Evolutionary conservation across 2,113 vertebrate genomes (phyloP), one percentile per base, ranked within the genome.

Genomic region (Cichladusa arquata): DNA sequence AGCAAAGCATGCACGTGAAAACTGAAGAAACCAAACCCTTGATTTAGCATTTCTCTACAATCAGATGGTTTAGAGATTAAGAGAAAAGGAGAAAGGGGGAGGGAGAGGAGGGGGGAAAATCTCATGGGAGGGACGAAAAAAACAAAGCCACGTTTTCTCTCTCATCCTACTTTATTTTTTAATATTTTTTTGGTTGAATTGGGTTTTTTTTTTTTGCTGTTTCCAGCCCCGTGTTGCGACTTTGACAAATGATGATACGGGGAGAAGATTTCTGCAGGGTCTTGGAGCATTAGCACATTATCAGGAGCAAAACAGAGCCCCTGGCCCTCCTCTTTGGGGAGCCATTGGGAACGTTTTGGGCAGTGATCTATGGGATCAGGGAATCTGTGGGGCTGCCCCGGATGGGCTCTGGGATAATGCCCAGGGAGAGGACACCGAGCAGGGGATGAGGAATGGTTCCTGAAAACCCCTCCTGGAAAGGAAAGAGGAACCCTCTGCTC

Each of bases 41-140:
- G 88, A 69, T 96, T 97, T 79, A 54, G 78, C 51, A 36, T 79
- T 65, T 84, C 94, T 83, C 54, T 3, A 25, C 85, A 67, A 86
- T 98, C 98, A 98, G 97, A 97, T 98, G 98, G 93, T 98, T 98
- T 98, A 97, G 56, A 97, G 97, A 98, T 98, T 98, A 98, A 84
- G 94, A 48, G 73, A 69, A 93, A 81, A 70, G 40, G 74, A 90
- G 48, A 65, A 65, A 81, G 70, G 79, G 81, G 81, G 50, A 48
- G 53, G 81, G 50, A 44, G 48, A 92, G 24, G 4, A 91, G 54
- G 26, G 82, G 47, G 44, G 1, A 19, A 91, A 78, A 36, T 73
- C 83, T 11, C 86, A 85, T 44, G 93, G 38, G 65, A 97, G 42
- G 61, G 73, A 97, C 60, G 77, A 88, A 74, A 95, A 93, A 97